These are phyloP conservation scores for Linepithema humile DNA, from an alignment of 1,140 invertebrate species.

Conservation along the genomic window DNA sequence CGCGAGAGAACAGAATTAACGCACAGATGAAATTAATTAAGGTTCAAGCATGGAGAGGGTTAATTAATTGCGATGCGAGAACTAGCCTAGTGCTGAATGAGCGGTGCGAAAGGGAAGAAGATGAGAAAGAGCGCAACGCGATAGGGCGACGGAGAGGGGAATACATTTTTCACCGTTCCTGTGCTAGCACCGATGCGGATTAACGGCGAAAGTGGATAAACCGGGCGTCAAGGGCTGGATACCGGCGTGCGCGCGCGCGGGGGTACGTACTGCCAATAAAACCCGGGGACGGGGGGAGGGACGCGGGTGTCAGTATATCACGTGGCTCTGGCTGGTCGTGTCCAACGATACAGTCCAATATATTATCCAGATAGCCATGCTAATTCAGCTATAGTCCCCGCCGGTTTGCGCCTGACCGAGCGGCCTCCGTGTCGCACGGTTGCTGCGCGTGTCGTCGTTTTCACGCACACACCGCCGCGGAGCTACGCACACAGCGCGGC, in stretches of 20 bases:
- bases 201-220: constrained; percentile 76
- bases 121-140: neutral
- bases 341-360: constrained; percentile 79
- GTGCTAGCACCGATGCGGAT: constrained; percentile 64
- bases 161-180: constrained; percentile 66
- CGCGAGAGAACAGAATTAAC: neutral
- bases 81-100: constrained; percentile 10
- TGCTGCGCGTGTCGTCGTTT: constrained; percentile 32
- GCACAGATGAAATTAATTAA: constrained; percentile 29
- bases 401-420: constrained; percentile 65
- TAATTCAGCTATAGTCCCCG: constrained; percentile 75
- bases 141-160: constrained; percentile 54
- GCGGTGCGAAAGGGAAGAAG: neutral
- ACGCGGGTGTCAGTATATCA: constrained; percentile 70
- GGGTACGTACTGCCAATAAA: constrained; percentile 75
- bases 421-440: constrained; percentile 57
- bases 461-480: constrained; percentile 9
- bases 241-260: constrained; percentile 35
- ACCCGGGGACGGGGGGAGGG: constrained; percentile 40
- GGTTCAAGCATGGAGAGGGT: neutral
- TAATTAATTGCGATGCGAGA: constrained; percentile 3
- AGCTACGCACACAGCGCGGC: neutral
- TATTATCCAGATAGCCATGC: constrained; percentile 80
- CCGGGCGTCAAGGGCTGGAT: constrained; percentile 68
- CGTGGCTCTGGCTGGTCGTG: constrained; percentile 68